These are phyloP conservation scores for Festucalex cinctus DNA, from an alignment of 2,113 vertebrate species.

Conservation along the genomic window DNA sequence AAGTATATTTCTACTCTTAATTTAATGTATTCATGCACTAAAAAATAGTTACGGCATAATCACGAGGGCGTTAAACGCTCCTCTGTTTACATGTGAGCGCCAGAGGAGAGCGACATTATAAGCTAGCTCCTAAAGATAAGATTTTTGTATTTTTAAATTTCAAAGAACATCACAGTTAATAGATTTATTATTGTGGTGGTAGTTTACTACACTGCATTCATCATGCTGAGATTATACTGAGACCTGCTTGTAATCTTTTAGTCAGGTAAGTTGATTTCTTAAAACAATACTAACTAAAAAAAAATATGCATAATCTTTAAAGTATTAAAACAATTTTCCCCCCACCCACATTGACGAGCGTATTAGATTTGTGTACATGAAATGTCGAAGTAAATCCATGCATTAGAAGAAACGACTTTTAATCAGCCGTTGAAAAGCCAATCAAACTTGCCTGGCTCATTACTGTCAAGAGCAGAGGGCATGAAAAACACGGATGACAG, in stretches of 20 bases:
- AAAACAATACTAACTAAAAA: no score
- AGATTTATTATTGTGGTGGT: no score
- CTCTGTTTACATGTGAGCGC: no score
- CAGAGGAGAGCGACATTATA: no score
- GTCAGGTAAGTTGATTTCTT: background rate
- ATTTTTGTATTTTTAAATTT: no score
- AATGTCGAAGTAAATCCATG: constrained; percentile 61
- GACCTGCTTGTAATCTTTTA: background rate
- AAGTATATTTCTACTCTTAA: no score
- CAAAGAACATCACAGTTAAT: no score
- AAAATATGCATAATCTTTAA: background rate
- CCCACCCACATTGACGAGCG: constrained; percentile 12
- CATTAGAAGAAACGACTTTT: constrained; percentile 56
- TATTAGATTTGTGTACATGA: constrained; percentile 17
- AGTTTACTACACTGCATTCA: no score
- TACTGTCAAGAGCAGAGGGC: constrained; percentile 58
- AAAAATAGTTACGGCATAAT: no score
- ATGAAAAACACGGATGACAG: constrained; percentile 62
- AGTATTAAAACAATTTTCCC: constrained; percentile 10
- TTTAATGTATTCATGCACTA: no score
- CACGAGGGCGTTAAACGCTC: no score
- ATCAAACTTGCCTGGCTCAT: constrained; percentile 55
- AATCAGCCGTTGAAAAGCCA: constrained; percentile 61
- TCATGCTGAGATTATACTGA: background rate
- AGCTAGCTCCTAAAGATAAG: no score